Percentiles rank a stretch among this genome's conserved stretches.
Evolutionary conservation across 2,888 invertebrate species (phyloP).

Genomic region (Gastrophysa polygoni): DNA sequence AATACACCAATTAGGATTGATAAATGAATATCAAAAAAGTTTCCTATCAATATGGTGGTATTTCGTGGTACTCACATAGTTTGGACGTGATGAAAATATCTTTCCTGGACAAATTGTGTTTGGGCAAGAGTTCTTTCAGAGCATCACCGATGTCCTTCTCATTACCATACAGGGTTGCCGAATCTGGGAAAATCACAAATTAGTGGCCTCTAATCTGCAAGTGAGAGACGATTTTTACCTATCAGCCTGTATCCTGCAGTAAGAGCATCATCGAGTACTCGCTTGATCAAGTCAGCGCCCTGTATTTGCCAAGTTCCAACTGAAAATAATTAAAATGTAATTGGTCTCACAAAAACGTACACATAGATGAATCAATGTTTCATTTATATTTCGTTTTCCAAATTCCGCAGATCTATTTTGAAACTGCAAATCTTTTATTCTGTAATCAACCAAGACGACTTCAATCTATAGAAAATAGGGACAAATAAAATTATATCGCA

Average conservation of each 20-base stretch:
- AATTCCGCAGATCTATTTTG: no score
- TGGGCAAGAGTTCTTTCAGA: slow-evolving; percentile 69
- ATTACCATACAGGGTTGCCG: slow-evolving; percentile 68
- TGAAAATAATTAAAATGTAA: slow-evolving; percentile 48
- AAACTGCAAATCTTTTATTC: no score
- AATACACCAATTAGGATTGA: no score
- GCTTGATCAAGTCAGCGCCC: slow-evolving; percentile 59
- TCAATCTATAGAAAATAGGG: no score
- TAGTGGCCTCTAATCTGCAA: neutral
- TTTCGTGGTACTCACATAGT: slow-evolving; percentile 74
- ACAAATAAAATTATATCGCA: no score
- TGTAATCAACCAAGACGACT: no score
- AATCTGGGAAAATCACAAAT: neutral
- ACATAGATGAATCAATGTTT: no score
- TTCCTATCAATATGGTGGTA: no score
- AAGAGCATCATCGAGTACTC: slow-evolving; percentile 68
- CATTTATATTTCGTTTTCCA: no score
- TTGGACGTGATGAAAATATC: slow-evolving; percentile 84
- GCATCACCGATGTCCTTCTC: slow-evolving; percentile 74
- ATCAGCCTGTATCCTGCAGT: slow-evolving; percentile 72
- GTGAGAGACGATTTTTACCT: slow-evolving; percentile 59
- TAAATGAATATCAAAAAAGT: no score
- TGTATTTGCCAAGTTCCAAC: slow-evolving; percentile 72
- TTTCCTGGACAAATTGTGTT: slow-evolving; percentile 68
- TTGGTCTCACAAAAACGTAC: neutral